These are phyloP conservation scores for Pangasianodon gigas DNA, from an alignment of 2,113 vertebrate genomes.

Conservation along the genomic window DNA sequence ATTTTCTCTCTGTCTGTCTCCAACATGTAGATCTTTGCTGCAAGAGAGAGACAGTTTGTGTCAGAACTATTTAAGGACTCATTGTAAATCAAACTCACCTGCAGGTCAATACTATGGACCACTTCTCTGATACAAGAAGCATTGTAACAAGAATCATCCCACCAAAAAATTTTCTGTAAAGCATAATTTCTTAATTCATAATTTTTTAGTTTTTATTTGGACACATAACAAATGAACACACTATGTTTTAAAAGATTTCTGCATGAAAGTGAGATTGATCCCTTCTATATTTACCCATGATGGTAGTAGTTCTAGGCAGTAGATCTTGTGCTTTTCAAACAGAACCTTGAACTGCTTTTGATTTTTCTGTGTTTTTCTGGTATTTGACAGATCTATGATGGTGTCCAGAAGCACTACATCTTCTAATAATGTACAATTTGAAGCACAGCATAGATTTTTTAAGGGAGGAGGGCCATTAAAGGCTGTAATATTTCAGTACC, in stretches of 20 bases:
- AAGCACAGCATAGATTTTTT: neutral
- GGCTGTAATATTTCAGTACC: constrained; percentile 5
- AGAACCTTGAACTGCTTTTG: constrained; percentile 24
- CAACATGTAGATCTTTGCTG: constrained; percentile 25
- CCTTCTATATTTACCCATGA: constrained; percentile 28
- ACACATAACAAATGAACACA: constrained; percentile 45
- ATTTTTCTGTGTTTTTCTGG: constrained; percentile 29
- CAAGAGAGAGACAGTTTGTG: constrained; percentile 29
- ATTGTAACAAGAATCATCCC: constrained; percentile 51
- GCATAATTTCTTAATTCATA: constrained; percentile 70
- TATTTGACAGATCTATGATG: constrained; percentile 19
- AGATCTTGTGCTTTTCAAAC: constrained; percentile 1
- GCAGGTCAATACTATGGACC: constrained; percentile 22
- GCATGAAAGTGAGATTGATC: constrained; percentile 11
- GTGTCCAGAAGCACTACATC: constrained; percentile 18
- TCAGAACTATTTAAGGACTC: constrained; percentile 23
- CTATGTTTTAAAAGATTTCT: constrained; percentile 37
- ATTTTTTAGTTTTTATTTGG: constrained; percentile 19
- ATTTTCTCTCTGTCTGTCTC: neutral
- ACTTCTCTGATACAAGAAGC: constrained; percentile 16
- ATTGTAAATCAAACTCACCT: constrained; percentile 2
- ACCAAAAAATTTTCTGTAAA: constrained; percentile 65
- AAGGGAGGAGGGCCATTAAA: neutral
- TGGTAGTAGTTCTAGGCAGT: neutral
- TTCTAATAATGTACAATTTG: constrained; percentile 34